Evolutionary conservation across 2,888 invertebrate species (phyloP).

Genomic region (Itoplectis maculator): DNA sequence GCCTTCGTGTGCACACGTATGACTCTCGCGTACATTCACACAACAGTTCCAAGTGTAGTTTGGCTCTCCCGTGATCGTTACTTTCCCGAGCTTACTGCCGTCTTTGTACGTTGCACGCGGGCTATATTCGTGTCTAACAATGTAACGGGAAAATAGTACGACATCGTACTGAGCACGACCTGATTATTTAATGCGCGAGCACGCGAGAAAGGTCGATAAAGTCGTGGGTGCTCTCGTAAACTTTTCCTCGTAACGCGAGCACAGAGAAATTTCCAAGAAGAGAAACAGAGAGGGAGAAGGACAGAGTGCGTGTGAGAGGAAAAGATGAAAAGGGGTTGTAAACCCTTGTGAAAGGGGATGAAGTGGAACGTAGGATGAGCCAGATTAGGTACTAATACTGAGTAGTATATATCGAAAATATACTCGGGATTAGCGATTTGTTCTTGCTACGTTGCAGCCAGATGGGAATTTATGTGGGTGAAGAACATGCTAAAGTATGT

Average conservation of each 20-base stretch:
- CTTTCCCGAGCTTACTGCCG: conserved; percentile 7
- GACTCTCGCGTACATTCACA: not conserved
- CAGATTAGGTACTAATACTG: not conserved
- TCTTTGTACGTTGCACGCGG: conserved; percentile 21
- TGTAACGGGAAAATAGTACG: conserved; percentile 63
- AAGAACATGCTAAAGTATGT: no score
- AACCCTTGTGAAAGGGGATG: conserved; percentile 1
- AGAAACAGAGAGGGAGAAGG: no score
- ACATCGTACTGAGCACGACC: conserved; percentile 65
- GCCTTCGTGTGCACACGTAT: no score
- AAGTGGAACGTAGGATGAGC: not conserved
- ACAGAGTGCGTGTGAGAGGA: not conserved
- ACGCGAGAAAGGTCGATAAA: conserved; percentile 70
- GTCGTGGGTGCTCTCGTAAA: conserved; percentile 60
- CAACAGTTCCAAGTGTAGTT: not conserved
- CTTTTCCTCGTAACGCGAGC: conserved; percentile 45
- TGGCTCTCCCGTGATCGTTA: conserved; percentile 33
- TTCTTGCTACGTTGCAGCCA: not conserved
- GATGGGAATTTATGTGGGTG: no score
- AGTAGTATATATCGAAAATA: not conserved
- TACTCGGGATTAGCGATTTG: not conserved
- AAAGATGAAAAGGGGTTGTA: conserved; percentile 12
- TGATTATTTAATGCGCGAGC: conserved; percentile 69
- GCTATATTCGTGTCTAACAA: conserved; percentile 57
- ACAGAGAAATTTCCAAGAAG: not conserved